A percentile compares a stretch with the other conserved stretches of the same genome.
Evolutionary conservation across 2,888 invertebrate genomes (phyloP).

Genomic region (Pilophorus perplexus): DNA sequence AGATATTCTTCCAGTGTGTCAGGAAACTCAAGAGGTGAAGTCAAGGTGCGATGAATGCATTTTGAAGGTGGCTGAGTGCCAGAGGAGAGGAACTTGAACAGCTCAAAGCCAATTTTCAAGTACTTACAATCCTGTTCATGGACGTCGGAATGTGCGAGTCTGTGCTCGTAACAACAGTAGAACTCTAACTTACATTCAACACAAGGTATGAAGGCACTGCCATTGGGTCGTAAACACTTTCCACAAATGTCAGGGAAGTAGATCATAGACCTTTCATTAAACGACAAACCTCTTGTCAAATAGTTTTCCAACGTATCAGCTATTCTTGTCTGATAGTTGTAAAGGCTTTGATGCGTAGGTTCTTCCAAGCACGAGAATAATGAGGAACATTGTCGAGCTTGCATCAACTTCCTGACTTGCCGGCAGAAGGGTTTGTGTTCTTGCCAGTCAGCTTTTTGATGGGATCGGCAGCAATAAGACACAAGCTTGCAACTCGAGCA

Average conservation of each 20-base stretch:
- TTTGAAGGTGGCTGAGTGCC: no score
- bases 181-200: constrained; percentile 10
- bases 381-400: background rate
- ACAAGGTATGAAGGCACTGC: constrained; percentile 9
- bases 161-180: constrained; percentile 31
- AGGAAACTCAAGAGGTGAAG: background rate
- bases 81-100: constrained; percentile 9
- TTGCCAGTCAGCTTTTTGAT: constrained; percentile 42
- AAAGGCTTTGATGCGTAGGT: constrained; percentile 12
- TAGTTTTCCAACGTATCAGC: constrained; percentile 6
- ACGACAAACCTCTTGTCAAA: constrained; percentile 26
- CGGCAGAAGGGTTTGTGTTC: constrained; percentile 39
- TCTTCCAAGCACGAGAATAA: constrained; percentile 8
- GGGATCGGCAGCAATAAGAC: constrained; percentile 38
- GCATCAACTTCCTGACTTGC: constrained; percentile 16
- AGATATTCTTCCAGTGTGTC: constrained; percentile 9
- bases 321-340: background rate
- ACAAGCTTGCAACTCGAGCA: constrained; percentile 41
- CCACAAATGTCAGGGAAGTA: constrained; percentile 39
- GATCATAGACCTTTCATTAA: constrained; percentile 38
- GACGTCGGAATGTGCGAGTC: background rate
- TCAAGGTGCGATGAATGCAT: background rate
- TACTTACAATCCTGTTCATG: constrained; percentile 29
- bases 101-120: constrained; percentile 21
- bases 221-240: constrained; percentile 23